Base-by-base conservation (phyloP, 2,113 vertebrate species). In the Dunckerocampus dactyliophorus region DNA sequence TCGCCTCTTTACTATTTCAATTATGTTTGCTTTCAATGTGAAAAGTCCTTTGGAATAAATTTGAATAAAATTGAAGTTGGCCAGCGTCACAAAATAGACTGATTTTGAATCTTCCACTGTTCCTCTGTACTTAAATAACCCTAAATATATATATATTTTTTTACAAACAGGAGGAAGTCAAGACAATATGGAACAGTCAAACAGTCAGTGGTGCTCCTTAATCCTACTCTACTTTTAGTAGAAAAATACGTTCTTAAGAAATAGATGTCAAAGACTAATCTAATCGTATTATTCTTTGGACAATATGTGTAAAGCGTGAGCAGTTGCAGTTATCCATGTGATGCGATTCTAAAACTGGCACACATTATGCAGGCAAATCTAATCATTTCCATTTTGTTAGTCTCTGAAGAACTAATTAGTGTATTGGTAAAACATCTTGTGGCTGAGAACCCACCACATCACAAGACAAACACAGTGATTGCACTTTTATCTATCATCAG, bases 401-500 rank as follows among this genome's bases (percentile, higher is more conserved):
- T n/a, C 57, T 20, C 21, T 15, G 16, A 12, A 45, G 21, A 62
- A 48, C 13, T 69, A 47, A 50, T 71, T 17, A 17, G 15, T 24
- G 12, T 16, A 46, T 53, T 59, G 49, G 28, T 63, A 47, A 19
- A 59, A 56, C 24, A 51, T 34, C 6, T 46, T 67, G 54, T 59
- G 43, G 48, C 53, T 69, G 37, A n/a, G 48, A 58, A 68, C 43
- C 43, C 47, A 62, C 62, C 63, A 59, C 59, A 58, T 70, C 12
- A 28, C 57, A 69, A 49, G 34, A 59, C 22, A 73, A 73, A 73
- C 46, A 61, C 31, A 8, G 54, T 43, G 28, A 60, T 60, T 55
- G 19, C 20, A 43, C 21, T 42, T 67, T 20, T 24, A 43, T 58
- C n/a, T 48, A 50, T 51, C 56, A 64, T 65, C 56, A 62, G 48